Evolutionary conservation across 2,113 vertebrate species (phyloP).

Genomic region (Camarhynchus parvulus): DNA sequence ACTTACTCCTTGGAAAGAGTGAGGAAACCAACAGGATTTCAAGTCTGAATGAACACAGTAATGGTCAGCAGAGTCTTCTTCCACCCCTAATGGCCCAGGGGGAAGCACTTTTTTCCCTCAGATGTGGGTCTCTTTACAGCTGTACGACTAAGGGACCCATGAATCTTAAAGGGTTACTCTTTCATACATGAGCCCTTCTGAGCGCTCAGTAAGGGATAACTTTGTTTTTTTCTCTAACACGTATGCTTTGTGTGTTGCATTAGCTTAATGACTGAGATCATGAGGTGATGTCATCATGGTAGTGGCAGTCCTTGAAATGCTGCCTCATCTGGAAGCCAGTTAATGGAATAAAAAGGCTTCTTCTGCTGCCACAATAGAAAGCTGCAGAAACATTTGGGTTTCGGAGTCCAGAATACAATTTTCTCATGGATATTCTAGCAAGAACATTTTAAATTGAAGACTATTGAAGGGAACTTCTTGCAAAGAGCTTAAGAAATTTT

Average conservation of each 20-base stretch:
- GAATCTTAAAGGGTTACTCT: neutral
- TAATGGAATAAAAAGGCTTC: neutral
- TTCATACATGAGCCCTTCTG: neutral
- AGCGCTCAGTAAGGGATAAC: neutral
- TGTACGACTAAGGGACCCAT: neutral
- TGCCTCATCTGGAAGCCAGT: neutral
- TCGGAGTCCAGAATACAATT: neutral
- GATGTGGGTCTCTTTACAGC: neutral
- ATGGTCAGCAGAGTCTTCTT: neutral
- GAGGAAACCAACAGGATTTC: neutral
- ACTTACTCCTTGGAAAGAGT: neutral
- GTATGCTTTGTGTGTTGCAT: neutral
- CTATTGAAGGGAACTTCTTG: neutral
- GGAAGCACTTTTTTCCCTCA: neutral
- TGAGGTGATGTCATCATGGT: neutral
- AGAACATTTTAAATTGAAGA: neutral
- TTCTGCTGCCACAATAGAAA: neutral
- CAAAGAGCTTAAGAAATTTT: neutral
- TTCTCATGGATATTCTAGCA: neutral
- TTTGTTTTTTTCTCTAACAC: neutral
- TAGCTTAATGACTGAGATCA: neutral
- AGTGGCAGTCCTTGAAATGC: neutral
- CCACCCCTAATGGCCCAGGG: neutral
- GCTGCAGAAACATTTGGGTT: neutral
- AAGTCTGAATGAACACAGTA: neutral